Evolutionary conservation across 2,888 invertebrate genomes (phyloP).

Genomic region (Conchocele bisecta): DNA sequence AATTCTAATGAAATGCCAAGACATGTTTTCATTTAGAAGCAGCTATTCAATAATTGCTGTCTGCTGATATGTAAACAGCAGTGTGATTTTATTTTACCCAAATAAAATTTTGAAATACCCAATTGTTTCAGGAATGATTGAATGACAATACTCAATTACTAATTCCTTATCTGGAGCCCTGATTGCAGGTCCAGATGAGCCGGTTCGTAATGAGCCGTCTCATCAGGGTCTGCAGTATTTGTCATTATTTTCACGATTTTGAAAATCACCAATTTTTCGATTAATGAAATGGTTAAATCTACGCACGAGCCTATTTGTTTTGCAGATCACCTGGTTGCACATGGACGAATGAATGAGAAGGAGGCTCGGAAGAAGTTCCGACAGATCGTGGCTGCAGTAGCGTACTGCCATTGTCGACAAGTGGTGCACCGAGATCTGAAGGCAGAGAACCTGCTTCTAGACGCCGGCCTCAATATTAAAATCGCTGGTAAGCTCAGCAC

Average conservation of each 20-base stretch:
- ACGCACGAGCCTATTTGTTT: constrained; percentile 12
- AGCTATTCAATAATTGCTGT: too few relatives aligned
- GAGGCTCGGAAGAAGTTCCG: constrained; percentile 96
- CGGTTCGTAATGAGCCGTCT: neutral
- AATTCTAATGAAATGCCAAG: too few relatives aligned
- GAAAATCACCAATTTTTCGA: too few relatives aligned
- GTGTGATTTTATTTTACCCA: too few relatives aligned
- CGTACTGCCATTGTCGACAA: constrained; percentile 95
- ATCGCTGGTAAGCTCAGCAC: constrained; percentile 86
- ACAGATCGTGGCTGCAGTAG: constrained; percentile 98
- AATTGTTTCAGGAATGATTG: too few relatives aligned
- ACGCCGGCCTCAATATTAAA: constrained; percentile 97
- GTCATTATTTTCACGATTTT: neutral
- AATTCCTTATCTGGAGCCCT: too few relatives aligned
- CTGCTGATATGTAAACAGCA: too few relatives aligned
- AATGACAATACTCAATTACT: too few relatives aligned
- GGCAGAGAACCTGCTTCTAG: constrained; percentile 98
- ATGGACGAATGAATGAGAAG: constrained; percentile 96
- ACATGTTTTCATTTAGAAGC: too few relatives aligned
- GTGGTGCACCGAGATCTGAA: constrained; percentile 92
- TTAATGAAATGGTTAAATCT: neutral
- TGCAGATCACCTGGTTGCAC: constrained; percentile 84
- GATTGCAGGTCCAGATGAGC: too few relatives aligned
- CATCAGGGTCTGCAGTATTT: too few relatives aligned
- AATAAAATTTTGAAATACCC: too few relatives aligned